A percentile compares a stretch with the other conserved stretches of the same genome.
These are phyloP conservation scores for Hydrozoanthus gracilis DNA, from an alignment of 92 coral and sea anemone genomes.

Conservation along the genomic window DNA sequence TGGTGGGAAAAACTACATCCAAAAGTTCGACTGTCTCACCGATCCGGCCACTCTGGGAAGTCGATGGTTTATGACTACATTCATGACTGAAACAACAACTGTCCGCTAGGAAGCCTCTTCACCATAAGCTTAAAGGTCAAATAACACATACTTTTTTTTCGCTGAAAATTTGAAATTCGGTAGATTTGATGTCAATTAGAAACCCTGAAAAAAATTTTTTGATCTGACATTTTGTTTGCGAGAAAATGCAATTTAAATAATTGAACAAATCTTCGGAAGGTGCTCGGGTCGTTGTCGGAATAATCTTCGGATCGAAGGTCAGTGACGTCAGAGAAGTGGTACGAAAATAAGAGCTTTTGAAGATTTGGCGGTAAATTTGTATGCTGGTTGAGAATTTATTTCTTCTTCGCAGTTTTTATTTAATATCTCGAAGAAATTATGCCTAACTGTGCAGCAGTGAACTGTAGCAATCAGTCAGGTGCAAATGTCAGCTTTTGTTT, in stretches of 20 bases:
- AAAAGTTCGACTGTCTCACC: constrained; percentile 32
- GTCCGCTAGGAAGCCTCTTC: too few species aligned
- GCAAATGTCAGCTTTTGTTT: not conserved
- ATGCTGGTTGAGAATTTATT: not conserved
- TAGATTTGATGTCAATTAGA: too few species aligned
- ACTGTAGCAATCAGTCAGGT: not conserved
- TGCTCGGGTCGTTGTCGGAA: not conserved
- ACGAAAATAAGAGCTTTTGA: not conserved
- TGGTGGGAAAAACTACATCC: constrained; percentile 11
- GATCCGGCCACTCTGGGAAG: constrained; percentile 41
- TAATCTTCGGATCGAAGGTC: not conserved
- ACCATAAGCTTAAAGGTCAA: not conserved
- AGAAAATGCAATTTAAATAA: not conserved
- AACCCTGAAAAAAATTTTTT: not conserved
- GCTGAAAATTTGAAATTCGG: not conserved
- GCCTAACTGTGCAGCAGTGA: not conserved
- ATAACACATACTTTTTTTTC: not conserved
- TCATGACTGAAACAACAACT: too few species aligned
- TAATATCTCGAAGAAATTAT: not conserved
- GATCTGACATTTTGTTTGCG: not conserved
- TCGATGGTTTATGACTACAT: too few species aligned
- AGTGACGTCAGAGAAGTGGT: not conserved
- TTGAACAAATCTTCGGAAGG: not conserved
- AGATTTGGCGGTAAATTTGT: not conserved
- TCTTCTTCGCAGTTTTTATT: not conserved